These are phyloP conservation scores for Lasiurus cinereus DNA, from an alignment of 2,113 vertebrate genomes.

Conservation along the genomic window DNA sequence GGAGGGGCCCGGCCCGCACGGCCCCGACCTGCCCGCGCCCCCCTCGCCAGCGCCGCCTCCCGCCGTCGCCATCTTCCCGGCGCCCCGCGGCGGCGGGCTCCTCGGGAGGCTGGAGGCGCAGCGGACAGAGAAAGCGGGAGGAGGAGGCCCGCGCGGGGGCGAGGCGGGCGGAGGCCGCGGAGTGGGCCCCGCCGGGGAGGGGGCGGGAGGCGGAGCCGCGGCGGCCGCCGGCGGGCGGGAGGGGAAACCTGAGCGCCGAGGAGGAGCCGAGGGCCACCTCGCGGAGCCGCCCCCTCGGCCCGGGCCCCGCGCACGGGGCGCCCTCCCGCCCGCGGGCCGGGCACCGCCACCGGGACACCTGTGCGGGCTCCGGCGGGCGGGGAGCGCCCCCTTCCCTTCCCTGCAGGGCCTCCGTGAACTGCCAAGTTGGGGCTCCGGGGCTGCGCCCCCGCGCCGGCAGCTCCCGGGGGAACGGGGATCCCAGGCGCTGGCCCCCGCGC, in stretches of 20 bases:
- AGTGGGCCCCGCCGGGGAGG: slow-evolving; percentile 12
- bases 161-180: slow-evolving; percentile 63
- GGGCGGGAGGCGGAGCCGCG: slow-evolving; percentile 57
- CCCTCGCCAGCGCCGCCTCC: slow-evolving; percentile 37
- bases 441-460: not conserved
- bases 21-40: slow-evolving; percentile 4
- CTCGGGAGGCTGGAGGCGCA: slow-evolving; percentile 43
- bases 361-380: not conserved
- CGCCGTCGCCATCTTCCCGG: slow-evolving; percentile 72
- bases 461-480: not conserved
- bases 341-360: slow-evolving; percentile 13
- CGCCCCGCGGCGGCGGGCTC: slow-evolving; percentile 61
- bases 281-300: slow-evolving; percentile 18
- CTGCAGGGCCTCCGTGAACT: accelerated
- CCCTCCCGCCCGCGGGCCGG: not conserved
- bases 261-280: slow-evolving; percentile 60
- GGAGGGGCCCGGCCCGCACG: slow-evolving; percentile 82
- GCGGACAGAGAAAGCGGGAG: slow-evolving; percentile 50
- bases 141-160: slow-evolving; percentile 62
- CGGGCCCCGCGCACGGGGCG: not conserved
- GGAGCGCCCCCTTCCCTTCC: not conserved
- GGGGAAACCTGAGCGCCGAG: slow-evolving; percentile 72
- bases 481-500: not conserved
- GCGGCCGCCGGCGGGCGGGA: slow-evolving; percentile 48
- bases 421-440: not conserved